Evolutionary conservation across 2,888 invertebrate genomes (phyloP), one percentile per base, ranked within the genome.

Genomic region (Ormyrus labotus): DNA sequence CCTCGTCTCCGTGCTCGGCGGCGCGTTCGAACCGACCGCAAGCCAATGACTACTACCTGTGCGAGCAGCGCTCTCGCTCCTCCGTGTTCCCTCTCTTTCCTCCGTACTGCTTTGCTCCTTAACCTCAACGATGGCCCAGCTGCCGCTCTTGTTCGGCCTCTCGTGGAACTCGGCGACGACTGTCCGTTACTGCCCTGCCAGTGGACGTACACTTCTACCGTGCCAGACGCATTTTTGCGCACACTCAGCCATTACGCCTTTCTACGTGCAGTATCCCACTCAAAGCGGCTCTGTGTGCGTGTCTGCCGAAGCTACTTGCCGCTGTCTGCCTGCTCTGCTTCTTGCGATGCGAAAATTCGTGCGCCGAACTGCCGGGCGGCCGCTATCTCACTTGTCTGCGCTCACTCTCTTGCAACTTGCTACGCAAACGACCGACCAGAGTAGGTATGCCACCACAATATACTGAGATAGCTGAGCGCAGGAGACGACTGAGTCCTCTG

Each of bases 151-250:
- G 53, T 19, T 48, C 45, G 55, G 9, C 55, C 10, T 47, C n/a
- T n/a, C 55, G 13, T 58, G 55, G 6, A 72, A 34, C 34, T 65
- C 72, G 34, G 51, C 72, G 60, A 57, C 68, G 53, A 61, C 72
- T 55, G 48, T 48, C 60, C 71, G 72, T 78, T 71, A 70, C 70
- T 70, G 60, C 55, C 53, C 75, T 76, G 61, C 68, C 53, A 61
- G 45, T 58, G 34, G 11, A 65, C 71, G 47, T 57, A 48, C 48
- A 71, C 65, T 60, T 78, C 9, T 78, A 71, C 45, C 71, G 50
- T 55, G 34, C 53, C 72, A 78, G 61, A 50, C 60, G 72, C 67
- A 72, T 48, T 72, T 61, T 67, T 72, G 61, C 72, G 72, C 78
- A 78, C 72, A 65, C 71, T 72, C 71, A 65, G 45, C 77, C 58